Percentiles rank a stretch among this genome's conserved stretches.
Conservation (phyloP, 1,140 invertebrate species). For the Rhopalosiphum maidis region DNA sequence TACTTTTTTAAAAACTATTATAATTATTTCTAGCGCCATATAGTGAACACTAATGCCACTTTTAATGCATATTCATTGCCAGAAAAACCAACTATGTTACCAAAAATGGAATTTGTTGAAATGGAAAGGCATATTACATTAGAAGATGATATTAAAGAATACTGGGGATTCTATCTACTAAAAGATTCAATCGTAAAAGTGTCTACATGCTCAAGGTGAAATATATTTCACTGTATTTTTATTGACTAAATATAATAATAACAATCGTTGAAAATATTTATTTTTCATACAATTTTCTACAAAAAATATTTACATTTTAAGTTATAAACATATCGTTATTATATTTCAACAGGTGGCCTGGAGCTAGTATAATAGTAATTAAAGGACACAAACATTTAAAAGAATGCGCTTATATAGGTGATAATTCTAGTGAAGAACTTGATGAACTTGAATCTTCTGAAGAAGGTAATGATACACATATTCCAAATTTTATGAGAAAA, state of each 20-base stretch:
- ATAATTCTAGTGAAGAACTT: constrained; percentile 74
- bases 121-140: constrained; percentile 74
- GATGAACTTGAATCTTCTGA: constrained; percentile 56
- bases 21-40: constrained; percentile 67
- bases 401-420: constrained; percentile 81
- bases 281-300: neutral
- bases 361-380: constrained; percentile 77
- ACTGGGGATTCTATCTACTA: constrained; percentile 83
- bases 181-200: constrained; percentile 76
- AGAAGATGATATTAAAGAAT: constrained; percentile 83
- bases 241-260: neutral
- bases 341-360: constrained; percentile 71
- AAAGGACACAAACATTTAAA: constrained; percentile 77
- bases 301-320: neutral
- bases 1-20: neutral
- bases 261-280: neutral
- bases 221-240: neutral
- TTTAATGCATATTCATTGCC: constrained; percentile 78
- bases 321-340: neutral
- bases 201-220: constrained; percentile 75
- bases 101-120: constrained; percentile 67
- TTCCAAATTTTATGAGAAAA: constrained; percentile 57
- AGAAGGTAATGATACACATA: constrained; percentile 54
- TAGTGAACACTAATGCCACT: constrained; percentile 73
- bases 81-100: constrained; percentile 67